Base-by-base conservation (phyloP, 2,797 vertebrate genomes). In the Anomalospiza imberbis region DNA sequence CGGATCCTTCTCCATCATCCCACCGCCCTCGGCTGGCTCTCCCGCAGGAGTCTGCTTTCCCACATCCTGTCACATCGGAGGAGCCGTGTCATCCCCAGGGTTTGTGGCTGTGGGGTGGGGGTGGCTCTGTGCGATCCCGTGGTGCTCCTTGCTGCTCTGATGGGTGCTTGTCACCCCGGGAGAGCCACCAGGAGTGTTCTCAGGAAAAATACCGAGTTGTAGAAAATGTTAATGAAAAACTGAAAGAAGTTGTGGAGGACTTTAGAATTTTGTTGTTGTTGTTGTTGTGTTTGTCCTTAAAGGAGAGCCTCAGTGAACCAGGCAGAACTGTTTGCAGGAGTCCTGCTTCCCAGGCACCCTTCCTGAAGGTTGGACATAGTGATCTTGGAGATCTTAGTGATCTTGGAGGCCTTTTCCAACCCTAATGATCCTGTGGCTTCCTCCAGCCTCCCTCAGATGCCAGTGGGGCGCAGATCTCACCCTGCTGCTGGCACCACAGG, bases 51-150 rank as follows among this genome's bases (percentile, higher is more conserved):
- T 34, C 34, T 34, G 34, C 34, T 6, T 9, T 12, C 47, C 72
- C 31, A 25, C 48, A 3, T 4, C 51, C 61, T 5, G 31, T 9
- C 26, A 13, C 62, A 6, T 2, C 5, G 47, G 55, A 15, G 45
- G 4, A 31, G 45, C 74, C 0, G 4, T 1, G 14, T 5, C 74
- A 20, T 34, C 50, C 10, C 3, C 9, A 1, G 47, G 58, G 53
- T 2, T 53, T 4, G 9, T 17, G 28, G 13, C 44, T 2, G 67
- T 38, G 54, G 50, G 58, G 12, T 7, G 50, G 21, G 18, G 18
- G 1, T 17, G 24, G 61, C 65, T 42, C 90, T 2, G 54, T 8
- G 50, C 25, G 4, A 1, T 73, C 47, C 40, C 3, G 0, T 19
- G 21, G 17, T 24, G 85, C 76, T 78, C n/a, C 9, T 31, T 5